These are phyloP conservation scores for Tragopan temminckii DNA, from an alignment of 2,797 vertebrate genomes.

Conservation along the genomic window DNA sequence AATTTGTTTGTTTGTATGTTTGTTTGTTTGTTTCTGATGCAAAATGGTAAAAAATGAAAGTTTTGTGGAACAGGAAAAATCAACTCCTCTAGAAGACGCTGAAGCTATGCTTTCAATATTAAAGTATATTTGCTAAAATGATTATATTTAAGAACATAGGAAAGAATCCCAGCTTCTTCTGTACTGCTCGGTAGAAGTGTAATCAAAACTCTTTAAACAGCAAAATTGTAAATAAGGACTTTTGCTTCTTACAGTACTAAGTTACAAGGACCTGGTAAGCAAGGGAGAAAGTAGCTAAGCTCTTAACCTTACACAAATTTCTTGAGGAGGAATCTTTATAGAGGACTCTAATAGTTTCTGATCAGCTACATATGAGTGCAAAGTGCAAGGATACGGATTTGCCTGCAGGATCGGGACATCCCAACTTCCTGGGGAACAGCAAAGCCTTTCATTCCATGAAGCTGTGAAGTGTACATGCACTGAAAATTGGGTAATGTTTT, in stretches of 20 bases:
- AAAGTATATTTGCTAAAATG: neutral
- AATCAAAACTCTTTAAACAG: neutral
- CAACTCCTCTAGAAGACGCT: neutral
- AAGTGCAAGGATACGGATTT: neutral
- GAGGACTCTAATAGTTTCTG: neutral
- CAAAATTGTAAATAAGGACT: neutral
- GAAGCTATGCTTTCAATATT: neutral
- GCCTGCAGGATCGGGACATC: neutral
- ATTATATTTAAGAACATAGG: neutral
- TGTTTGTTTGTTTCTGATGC: neutral
- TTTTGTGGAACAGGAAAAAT: neutral
- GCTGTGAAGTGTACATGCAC: neutral
- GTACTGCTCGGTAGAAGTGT: neutral
- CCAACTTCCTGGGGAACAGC: neutral
- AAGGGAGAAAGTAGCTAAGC: neutral
- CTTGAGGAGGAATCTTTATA: neutral
- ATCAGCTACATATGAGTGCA: neutral
- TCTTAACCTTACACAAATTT: neutral
- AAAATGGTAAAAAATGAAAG: neutral
- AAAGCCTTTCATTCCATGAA: neutral
- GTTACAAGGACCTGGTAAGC: neutral
- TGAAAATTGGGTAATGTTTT: neutral
- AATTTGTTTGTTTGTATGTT: neutral
- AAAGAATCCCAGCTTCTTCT: neutral
- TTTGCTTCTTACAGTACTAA: neutral